These are phyloP conservation scores for Tipula unca DNA, from an alignment of 2,888 invertebrate species.

Conservation along the genomic window DNA sequence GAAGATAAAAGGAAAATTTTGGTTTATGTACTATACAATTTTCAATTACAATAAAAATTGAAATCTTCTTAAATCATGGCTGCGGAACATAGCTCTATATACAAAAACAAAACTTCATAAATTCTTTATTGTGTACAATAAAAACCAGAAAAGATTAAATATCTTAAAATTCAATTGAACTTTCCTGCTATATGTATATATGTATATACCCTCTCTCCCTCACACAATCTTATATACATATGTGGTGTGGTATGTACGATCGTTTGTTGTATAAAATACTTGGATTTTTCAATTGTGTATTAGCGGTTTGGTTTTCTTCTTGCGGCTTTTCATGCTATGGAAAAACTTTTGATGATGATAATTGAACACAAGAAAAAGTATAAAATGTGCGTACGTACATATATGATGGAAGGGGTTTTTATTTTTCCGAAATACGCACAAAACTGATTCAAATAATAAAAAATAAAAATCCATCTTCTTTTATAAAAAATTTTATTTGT, in stretches of 20 bases:
- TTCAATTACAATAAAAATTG: not conserved
- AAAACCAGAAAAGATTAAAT: slow-evolving; percentile 3
- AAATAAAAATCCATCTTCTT: not conserved
- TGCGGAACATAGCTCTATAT: not conserved
- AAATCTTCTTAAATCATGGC: not conserved
- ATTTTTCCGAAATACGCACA: not conserved
- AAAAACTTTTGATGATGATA: not conserved
- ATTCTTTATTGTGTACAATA: not conserved
- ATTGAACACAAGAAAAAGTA: not conserved
- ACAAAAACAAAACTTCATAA: not conserved
- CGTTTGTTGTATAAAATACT: not conserved
- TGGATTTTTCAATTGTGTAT: not conserved
- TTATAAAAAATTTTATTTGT: not conserved
- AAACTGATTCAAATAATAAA: not conserved
- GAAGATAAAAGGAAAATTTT: not conserved
- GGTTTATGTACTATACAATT: not conserved
- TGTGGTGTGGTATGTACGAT: not conserved
- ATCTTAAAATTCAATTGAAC: slow-evolving; percentile 8
- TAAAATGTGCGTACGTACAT: too few relatives aligned
- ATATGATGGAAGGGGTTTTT: not conserved
- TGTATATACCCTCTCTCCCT: not conserved
- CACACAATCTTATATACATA: not conserved
- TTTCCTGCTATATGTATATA: not conserved
- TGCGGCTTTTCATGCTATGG: not conserved
- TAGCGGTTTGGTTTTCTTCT: not conserved